Evolutionary conservation across 2,113 vertebrate genomes (phyloP), one percentile per base, ranked within the genome.

Genomic region (Notothenia coriiceps): DNA sequence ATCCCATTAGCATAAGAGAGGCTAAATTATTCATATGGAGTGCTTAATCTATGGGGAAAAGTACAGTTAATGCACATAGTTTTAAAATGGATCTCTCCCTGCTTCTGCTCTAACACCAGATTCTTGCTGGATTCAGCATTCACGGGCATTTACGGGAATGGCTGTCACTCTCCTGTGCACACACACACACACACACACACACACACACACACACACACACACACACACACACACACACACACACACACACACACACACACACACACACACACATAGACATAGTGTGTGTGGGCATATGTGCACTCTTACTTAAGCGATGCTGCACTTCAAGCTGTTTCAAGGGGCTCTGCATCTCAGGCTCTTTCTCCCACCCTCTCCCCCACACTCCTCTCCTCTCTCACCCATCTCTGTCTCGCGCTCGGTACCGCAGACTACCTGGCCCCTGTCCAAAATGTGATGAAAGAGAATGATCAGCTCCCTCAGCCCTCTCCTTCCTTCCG

Each of bases 1-100:
- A 98, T 98, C 95, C 97, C 97, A 99, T 99, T 98, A 98, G 96
- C 98, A 98, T 99, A 98, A 98, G 96, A 98, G 96, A 95, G 96
- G 96, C 96, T 99, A 97, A 99, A 99, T 98, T 98, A 99, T 99
- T 98, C 97, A 99, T 98, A 97, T 89, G 92, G 96, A 97, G 96
- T 97, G 96, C 97, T 96, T 97, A 97, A 98, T 97, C 98, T 97
- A 96, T 98, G 96, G 97, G 97, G 97, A 98, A 97, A 98, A 97
- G 96, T 97, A 98, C 96, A 97, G 97, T 98, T 98, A 98, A 99
- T 99, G 98, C 97, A 98, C 96, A 98, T 97, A 98, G 97, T 98
- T 98, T 97, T 98, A 97, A 99, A 98, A 98, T 97, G 97, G 97
- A 97, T 97, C 96, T 94, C 96, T 97, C 96, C 94, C 96, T 95